phyloP scores from a whole-genome alignment of 2,797 vertebrate genomes.

The Cuculus canorus region DNA sequence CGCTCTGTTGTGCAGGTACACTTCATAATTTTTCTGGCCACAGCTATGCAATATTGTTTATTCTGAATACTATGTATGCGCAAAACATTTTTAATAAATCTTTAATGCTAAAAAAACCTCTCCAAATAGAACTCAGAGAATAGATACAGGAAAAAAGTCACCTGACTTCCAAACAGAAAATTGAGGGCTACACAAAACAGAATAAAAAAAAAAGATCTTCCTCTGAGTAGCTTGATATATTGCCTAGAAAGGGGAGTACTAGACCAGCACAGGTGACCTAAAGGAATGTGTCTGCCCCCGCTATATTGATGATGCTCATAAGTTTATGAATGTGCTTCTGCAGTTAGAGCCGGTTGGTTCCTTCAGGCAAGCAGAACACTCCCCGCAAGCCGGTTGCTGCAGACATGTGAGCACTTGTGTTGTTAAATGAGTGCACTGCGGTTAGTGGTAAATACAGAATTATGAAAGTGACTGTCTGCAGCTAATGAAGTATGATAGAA shows the following conservation, averaged over 20 bases:
- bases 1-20: neutral
- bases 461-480: neutral
- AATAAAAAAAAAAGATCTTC: neutral
- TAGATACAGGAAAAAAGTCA: neutral
- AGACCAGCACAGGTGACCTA: neutral
- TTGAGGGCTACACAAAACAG: neutral
- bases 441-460: neutral
- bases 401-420: fast-evolving
- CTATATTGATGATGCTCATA: neutral
- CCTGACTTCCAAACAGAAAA: neutral
- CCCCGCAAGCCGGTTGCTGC: neutral
- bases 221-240: neutral
- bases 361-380: neutral
- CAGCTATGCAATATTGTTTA: fast-evolving
- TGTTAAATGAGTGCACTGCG: neutral
- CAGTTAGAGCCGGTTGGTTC: neutral
- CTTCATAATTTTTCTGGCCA: neutral
- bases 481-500: neutral
- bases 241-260: neutral
- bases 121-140: neutral
- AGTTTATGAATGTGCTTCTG: neutral
- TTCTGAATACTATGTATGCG: neutral
- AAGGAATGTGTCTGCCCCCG: neutral
- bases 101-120: neutral
- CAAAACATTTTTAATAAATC: neutral